Evolutionary conservation across 2,113 vertebrate species (phyloP).

Genomic region (Poeciliopsis turrubarensis): DNA sequence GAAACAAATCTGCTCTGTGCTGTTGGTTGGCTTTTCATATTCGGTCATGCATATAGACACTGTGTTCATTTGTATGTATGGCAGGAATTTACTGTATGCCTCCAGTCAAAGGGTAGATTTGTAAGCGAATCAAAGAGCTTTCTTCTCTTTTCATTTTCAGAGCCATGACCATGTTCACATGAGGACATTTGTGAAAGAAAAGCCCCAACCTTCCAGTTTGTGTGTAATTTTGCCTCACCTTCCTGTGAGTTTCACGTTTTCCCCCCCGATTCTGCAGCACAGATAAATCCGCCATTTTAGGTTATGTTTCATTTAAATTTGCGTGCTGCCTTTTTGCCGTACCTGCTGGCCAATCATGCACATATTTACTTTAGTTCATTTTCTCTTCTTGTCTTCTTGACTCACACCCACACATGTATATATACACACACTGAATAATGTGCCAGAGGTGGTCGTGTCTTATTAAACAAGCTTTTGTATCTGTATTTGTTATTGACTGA

Average conservation of each 20-base stretch:
- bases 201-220: neutral
- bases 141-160: neutral
- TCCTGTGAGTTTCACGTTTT: neutral
- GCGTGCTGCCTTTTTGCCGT: conserved; percentile 35
- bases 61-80: conserved; percentile 1
- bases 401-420: conserved; percentile 8
- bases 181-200: neutral
- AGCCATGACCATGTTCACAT: conserved; percentile 31
- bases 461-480: conserved; percentile 49
- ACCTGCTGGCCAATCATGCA: conserved; percentile 51
- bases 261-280: conserved; percentile 20
- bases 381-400: conserved; percentile 32
- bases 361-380: conserved; percentile 53
- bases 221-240: neutral
- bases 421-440: neutral
- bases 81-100: neutral
- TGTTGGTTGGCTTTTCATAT: conserved; percentile 17
- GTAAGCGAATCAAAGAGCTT: conserved; percentile 53
- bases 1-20: conserved; percentile 14
- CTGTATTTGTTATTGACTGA: conserved; percentile 32
- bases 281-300: conserved; percentile 59
- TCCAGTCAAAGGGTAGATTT: conserved; percentile 31
- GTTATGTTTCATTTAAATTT: conserved; percentile 5
- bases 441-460: conserved; percentile 44
- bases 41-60: neutral